phyloP scores from a whole-genome alignment of 2,113 vertebrate species.

The Isichthys henryi region DNA sequence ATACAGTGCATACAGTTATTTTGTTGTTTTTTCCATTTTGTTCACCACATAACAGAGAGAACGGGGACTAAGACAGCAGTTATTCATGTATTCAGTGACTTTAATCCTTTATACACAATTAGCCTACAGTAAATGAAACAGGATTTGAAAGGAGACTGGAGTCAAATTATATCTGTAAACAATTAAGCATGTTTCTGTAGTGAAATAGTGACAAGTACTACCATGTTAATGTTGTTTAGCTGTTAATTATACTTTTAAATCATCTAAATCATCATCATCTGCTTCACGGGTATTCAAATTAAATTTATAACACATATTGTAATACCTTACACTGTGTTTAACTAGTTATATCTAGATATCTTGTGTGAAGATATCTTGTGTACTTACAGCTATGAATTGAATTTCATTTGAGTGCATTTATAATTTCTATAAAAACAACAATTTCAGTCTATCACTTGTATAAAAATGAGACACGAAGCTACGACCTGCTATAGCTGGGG shows the following conservation, averaged over 20 bases:
- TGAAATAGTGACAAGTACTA: neutral
- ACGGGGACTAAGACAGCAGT: neutral
- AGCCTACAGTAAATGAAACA: neutral
- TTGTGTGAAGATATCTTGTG: neutral
- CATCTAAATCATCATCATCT: neutral
- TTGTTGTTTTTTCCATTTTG: neutral
- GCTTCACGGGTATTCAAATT: neutral
- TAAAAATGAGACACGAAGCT: neutral
- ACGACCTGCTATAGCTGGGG: neutral
- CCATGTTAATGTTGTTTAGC: neutral
- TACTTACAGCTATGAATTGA: neutral
- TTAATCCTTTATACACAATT: neutral
- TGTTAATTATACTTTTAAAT: neutral
- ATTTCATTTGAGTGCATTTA: neutral
- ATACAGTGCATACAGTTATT: neutral
- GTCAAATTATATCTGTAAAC: neutral
- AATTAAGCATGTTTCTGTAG: neutral
- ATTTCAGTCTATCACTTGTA: neutral
- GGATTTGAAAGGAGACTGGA: neutral
- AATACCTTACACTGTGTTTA: neutral
- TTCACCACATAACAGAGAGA: neutral
- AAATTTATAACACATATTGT: neutral
- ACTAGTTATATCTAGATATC: neutral
- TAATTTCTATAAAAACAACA: neutral
- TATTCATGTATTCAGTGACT: neutral